These are phyloP conservation scores for Cerastoderma edule DNA, from an alignment of 2,888 invertebrate species.

Conservation along the genomic window DNA sequence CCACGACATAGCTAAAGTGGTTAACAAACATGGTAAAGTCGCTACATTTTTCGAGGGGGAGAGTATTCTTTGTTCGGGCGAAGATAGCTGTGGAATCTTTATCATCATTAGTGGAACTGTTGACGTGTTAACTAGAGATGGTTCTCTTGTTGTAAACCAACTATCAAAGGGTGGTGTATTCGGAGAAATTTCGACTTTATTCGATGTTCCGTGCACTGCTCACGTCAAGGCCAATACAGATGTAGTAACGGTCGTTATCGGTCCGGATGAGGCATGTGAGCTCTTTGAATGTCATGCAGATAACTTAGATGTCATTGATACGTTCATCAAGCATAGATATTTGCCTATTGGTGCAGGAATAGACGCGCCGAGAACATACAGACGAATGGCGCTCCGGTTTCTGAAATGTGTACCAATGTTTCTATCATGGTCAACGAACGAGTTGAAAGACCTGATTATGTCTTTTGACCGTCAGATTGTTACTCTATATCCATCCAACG, in stretches of 20 bases:
- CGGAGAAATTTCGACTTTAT: conserved; percentile 54
- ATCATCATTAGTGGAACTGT: conserved; percentile 42
- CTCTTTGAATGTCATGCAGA: conserved; percentile 27
- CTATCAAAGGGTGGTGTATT: conserved; percentile 44
- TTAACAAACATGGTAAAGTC: neutral
- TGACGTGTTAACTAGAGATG: conserved; percentile 37
- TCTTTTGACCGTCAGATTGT: conserved; percentile 46
- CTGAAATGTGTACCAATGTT: conserved; percentile 39
- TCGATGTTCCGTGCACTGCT: conserved; percentile 42
- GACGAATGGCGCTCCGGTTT: conserved; percentile 44
- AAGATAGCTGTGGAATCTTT: conserved; percentile 25
- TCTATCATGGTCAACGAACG: conserved; percentile 43
- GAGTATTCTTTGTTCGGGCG: conserved; percentile 13
- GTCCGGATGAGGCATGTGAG: conserved; percentile 2
- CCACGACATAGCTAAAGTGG: neutral
- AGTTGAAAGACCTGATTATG: conserved; percentile 54
- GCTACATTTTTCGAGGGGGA: conserved; percentile 12
- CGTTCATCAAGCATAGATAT: conserved; percentile 58
- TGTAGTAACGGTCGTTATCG: conserved; percentile 19
- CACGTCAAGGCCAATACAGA: conserved; percentile 28
- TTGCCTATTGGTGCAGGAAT: conserved; percentile 54
- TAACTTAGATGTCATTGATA: conserved; percentile 57
- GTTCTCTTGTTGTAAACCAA: conserved; percentile 1
- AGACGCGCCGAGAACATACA: conserved; percentile 41
- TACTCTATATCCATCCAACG: conserved; percentile 49